A percentile compares a stretch with the other conserved stretches of the same genome.
Conservation (phyloP, 2,113 vertebrate species). For the Sigmodon hispidus region DNA sequence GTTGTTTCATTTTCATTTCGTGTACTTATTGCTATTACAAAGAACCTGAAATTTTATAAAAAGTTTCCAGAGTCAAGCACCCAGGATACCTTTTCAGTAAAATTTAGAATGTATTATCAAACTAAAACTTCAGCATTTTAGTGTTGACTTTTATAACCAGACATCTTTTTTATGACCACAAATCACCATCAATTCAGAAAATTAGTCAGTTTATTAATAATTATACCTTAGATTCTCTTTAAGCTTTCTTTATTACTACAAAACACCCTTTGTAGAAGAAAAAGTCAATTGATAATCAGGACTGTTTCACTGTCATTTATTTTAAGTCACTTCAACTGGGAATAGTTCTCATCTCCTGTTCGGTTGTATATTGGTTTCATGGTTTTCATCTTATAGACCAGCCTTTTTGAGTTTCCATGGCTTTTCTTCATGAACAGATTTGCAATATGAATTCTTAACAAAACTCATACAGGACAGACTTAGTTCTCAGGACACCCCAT, state of each 20-base stretch:
- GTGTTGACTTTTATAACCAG: background rate
- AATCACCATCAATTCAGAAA: background rate
- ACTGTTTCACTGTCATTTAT: background rate
- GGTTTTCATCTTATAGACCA: background rate
- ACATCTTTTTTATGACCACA: background rate
- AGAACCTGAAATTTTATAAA: background rate
- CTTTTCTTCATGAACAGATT: background rate
- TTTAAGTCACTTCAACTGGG: background rate
- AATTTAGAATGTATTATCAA: background rate
- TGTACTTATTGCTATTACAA: background rate
- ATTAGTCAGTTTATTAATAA: background rate
- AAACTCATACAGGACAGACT: background rate
- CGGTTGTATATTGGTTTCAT: background rate
- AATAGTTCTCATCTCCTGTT: background rate
- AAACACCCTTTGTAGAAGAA: background rate
- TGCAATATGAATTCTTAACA: background rate
- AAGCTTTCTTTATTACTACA: background rate
- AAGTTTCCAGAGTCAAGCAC: background rate
- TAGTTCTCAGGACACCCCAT: background rate
- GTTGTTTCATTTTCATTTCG: background rate
- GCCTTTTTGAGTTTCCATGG: background rate
- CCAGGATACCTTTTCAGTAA: background rate
- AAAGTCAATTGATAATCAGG: background rate
- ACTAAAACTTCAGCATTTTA: background rate
- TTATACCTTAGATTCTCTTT: background rate